Conservation (phyloP, 2,888 invertebrate species). For the Elgonia sp. region DNA sequence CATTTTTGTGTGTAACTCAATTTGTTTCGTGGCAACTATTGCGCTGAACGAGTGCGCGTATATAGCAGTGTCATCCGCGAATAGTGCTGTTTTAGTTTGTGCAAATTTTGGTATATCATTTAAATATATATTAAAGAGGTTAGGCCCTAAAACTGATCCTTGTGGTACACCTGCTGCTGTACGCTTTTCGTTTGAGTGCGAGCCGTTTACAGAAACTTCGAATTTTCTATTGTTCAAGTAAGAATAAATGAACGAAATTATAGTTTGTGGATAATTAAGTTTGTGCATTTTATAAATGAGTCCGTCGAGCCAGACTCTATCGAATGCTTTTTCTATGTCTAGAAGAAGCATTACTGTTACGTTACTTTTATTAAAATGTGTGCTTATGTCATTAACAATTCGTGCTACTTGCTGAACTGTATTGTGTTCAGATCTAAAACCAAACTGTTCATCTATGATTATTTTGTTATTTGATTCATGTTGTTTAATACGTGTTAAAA, state of each 20-base stretch:
- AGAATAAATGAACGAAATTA: too few relatives aligned
- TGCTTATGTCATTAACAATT: slow-evolving; percentile 78
- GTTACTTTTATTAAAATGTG: slow-evolving; percentile 79
- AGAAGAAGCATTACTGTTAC: slow-evolving; percentile 76
- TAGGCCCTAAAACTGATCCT: too few relatives aligned
- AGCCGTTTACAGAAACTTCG: too few relatives aligned
- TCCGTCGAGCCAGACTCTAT: too few relatives aligned
- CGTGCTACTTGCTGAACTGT: slow-evolving; percentile 81
- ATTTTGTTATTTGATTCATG: slow-evolving; percentile 70
- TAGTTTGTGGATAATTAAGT: too few relatives aligned
- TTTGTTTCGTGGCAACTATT: slow-evolving; percentile 68
- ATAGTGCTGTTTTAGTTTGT: slow-evolving; percentile 63
- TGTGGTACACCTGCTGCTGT: too few relatives aligned
- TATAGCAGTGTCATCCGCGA: slow-evolving; percentile 68
- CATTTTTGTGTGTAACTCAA: slow-evolving; percentile 52
- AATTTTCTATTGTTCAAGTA: too few relatives aligned
- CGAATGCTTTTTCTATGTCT: too few relatives aligned
- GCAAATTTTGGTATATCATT: slow-evolving; percentile 68
- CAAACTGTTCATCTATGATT: slow-evolving; percentile 78
- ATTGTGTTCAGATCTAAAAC: slow-evolving; percentile 80
- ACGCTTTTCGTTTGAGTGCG: too few relatives aligned
- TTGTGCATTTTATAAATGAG: too few relatives aligned
- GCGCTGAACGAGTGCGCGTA: slow-evolving; percentile 62
- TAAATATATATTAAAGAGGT: slow-evolving; percentile 56
- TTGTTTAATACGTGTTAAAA: slow-evolving; percentile 62